Evolutionary conservation across 2,797 vertebrate species (phyloP), one percentile per base, ranked within the genome.

Genomic region (Psittacula echo): DNA sequence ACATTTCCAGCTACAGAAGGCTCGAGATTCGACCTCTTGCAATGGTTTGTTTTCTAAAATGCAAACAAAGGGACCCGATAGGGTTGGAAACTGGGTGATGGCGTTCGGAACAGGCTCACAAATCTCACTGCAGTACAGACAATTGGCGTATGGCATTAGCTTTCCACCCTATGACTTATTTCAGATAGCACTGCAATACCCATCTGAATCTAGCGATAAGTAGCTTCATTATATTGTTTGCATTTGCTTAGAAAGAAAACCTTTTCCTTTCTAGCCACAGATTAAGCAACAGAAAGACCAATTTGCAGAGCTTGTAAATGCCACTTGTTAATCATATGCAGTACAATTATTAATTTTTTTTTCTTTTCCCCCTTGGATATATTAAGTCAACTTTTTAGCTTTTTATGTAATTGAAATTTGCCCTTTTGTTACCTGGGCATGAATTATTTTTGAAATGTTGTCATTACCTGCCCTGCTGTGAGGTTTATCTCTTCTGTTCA

Each of bases 401-500:
- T 96, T 97, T 94, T 91, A 92, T 95, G 95, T 97, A 97, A 97
- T 97, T 97, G 97, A 97, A 97, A 97, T 97, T 88, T 97, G 97
- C 90, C 96, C 97, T 97, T 98, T 98, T 78, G 85, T 96, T 98
- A 97, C 97, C 96, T 97, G 96, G 96, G 94, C 92, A 95, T 94
- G 97, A 96, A 97, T 98, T 97, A 97, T 97, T 97, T 97, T 97
- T 97, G 95, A 95, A 95, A 93, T 58, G 85, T 95, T 97, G 97
- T 97, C 97, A 95, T 97, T 97, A 93, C 86, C 93, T 0, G 4
- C 84, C 97, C 97, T 93, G 97, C 96, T 98, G 97, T 97, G 98
- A 97, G 97, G 97, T 97, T 98, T 97, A 96, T 97, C 97, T 98
- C 97, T 97, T 97, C 95, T 96, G 97, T 95, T 98, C 96, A 94